A percentile compares a stretch with the other conserved stretches of the same genome.
Conservation (phyloP, 2,888 invertebrate genomes). For the Microplitis manilae region DNA sequence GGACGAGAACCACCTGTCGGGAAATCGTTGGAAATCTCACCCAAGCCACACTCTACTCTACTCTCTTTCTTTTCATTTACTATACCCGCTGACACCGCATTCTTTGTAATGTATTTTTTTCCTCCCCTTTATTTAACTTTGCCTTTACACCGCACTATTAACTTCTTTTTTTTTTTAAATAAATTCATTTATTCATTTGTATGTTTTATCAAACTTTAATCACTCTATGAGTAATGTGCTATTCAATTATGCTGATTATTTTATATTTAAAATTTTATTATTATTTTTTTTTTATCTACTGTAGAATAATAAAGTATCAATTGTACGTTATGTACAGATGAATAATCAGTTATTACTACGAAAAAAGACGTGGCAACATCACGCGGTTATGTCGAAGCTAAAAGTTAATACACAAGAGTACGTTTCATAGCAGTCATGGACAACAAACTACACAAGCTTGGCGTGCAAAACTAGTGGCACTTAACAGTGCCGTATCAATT, state of each 20-base stretch:
- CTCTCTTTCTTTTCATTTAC: slow-evolving; percentile 1
- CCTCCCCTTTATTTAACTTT: not conserved
- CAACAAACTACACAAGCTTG: slow-evolving; percentile 28
- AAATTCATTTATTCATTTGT: not conserved
- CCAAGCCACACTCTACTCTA: slow-evolving; percentile 8
- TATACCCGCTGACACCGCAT: slow-evolving; percentile 17
- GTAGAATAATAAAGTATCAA: not conserved
- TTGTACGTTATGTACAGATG: slow-evolving; percentile 17
- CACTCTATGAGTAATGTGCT: not conserved
- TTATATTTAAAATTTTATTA: not conserved
- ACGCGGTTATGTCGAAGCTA: slow-evolving; percentile 24
- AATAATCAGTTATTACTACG: slow-evolving; percentile 7
- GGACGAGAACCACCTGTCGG: slow-evolving; percentile 57
- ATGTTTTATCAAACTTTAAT: not conserved
- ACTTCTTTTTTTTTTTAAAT: not conserved
- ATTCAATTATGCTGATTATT: not conserved
- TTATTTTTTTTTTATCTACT: not conserved
- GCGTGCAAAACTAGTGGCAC: slow-evolving; percentile 41
- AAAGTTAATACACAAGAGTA: slow-evolving; percentile 10
- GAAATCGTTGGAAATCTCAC: slow-evolving; percentile 51
- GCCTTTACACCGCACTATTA: not conserved
- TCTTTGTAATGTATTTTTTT: slow-evolving; percentile 7
- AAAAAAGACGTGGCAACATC: slow-evolving; percentile 36
- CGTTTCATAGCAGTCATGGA: slow-evolving; percentile 21
- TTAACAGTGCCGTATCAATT: slow-evolving; percentile 42